These are phyloP conservation scores for Acronicta alni DNA, from an alignment of 2,888 invertebrate genomes.

Conservation along the genomic window DNA sequence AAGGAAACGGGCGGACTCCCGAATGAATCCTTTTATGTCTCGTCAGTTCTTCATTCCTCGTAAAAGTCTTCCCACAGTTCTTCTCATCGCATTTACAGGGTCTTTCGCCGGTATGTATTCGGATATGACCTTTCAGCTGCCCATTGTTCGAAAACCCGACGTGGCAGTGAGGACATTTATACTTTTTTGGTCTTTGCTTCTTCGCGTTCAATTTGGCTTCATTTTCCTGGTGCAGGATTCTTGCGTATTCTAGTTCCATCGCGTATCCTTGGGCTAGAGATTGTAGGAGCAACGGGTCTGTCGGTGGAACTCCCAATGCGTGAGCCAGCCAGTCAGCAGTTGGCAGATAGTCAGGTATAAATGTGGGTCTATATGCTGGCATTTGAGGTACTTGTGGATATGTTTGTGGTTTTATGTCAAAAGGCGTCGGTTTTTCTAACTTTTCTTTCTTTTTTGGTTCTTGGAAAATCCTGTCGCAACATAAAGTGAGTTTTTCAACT, in stretches of 20 bases:
- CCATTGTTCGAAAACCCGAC: slow-evolving; percentile 98
- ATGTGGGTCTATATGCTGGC: slow-evolving; percentile 66
- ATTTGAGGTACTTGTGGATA: slow-evolving; percentile 48
- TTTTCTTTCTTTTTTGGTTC: slow-evolving; percentile 64
- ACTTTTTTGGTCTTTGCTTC: slow-evolving; percentile 96
- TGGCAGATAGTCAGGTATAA: slow-evolving; percentile 79
- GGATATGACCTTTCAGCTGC: slow-evolving; percentile 96
- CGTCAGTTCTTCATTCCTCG: slow-evolving; percentile 97
- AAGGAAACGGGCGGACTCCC: slow-evolving; percentile 95
- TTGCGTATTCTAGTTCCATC: slow-evolving; percentile 92
- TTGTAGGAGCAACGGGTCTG: slow-evolving; percentile 84
- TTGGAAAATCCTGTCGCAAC: slow-evolving; percentile 79
- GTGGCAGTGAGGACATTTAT: slow-evolving; percentile 96
- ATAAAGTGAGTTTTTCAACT: slow-evolving; percentile 77
- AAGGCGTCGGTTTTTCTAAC: slow-evolving; percentile 41
- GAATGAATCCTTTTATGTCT: slow-evolving; percentile 97
- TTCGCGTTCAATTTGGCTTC: slow-evolving; percentile 91
- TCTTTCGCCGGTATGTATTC: slow-evolving; percentile 97
- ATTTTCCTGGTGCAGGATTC: slow-evolving; percentile 92
- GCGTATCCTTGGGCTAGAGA: slow-evolving; percentile 88
- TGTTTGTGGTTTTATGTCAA: slow-evolving; percentile 40
- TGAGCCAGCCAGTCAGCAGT: slow-evolving; percentile 82
- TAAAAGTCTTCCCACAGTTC: slow-evolving; percentile 96
- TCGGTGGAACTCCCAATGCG: slow-evolving; percentile 82
- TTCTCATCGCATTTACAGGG: slow-evolving; percentile 96